A percentile compares a stretch with the other conserved stretches of the same genome.
Evolutionary conservation across 2,113 vertebrate species (phyloP).

Genomic region (Paraplagusia blochii): DNA sequence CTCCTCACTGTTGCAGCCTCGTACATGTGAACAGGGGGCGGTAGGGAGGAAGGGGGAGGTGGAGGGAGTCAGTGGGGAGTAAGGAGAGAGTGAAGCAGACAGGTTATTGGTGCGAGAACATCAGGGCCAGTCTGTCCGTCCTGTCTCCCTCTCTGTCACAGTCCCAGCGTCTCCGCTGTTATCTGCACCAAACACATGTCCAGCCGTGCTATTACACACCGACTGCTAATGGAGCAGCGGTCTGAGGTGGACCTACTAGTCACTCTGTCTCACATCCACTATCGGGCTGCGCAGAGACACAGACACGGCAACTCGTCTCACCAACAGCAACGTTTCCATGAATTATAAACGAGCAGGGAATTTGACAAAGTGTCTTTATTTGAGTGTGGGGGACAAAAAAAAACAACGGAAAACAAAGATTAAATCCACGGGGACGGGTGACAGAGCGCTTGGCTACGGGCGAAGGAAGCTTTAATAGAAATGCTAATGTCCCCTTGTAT

Average conservation of each 20-base stretch:
- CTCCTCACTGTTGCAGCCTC: slow-evolving; percentile 24
- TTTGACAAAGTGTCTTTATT: slow-evolving; percentile 35
- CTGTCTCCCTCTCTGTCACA: slow-evolving; percentile 63
- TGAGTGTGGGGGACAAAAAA: slow-evolving; percentile 4
- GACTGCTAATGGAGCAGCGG: slow-evolving; percentile 69
- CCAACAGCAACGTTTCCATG: slow-evolving; percentile 34
- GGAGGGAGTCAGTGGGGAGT: slow-evolving; percentile 11
- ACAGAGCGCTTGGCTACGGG: slow-evolving; percentile 37
- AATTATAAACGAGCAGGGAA: slow-evolving; percentile 37
- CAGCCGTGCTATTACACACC: slow-evolving; percentile 67
- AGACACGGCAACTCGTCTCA: slow-evolving; percentile 17
- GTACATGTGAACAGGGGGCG: slow-evolving; percentile 18
- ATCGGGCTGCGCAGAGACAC: slow-evolving; percentile 14
- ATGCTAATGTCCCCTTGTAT: slow-evolving; percentile 55
- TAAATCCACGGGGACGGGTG: slow-evolving; percentile 28
- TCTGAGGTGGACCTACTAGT: slow-evolving; percentile 62
- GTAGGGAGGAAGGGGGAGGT: neutral
- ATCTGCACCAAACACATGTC: slow-evolving; percentile 76
- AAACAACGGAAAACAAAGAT: slow-evolving; percentile 17
- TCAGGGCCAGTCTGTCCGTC: slow-evolving; percentile 63
- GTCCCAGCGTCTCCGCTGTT: slow-evolving; percentile 61
- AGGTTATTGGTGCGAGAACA: slow-evolving; percentile 52
- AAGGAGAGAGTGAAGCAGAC: slow-evolving; percentile 40
- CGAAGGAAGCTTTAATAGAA: slow-evolving; percentile 57
- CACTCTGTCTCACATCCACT: slow-evolving; percentile 32